These are phyloP conservation scores for Malthinus flaveolus DNA, from an alignment of 2,888 invertebrate genomes.

Conservation along the genomic window DNA sequence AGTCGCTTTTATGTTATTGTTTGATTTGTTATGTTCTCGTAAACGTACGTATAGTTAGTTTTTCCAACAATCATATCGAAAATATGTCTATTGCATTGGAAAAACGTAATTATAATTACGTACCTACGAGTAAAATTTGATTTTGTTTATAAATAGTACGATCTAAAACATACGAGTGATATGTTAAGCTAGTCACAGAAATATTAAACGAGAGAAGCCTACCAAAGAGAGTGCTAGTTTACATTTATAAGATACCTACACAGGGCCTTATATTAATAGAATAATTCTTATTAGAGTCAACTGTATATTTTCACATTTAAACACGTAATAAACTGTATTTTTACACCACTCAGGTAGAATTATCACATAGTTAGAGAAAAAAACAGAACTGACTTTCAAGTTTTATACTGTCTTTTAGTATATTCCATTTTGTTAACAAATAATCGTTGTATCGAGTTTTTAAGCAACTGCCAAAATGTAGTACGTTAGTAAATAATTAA, in stretches of 20 bases:
- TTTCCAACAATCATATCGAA: not conserved
- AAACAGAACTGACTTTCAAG: conserved; percentile 32
- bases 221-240: conserved; percentile 38
- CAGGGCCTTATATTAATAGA: conserved; percentile 30
- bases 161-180: conserved; percentile 36
- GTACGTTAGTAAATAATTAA: conserved; percentile 1
- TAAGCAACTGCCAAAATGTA: conserved; percentile 13
- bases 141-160: conserved; percentile 6
- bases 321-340: conserved; percentile 36
- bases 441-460: conserved; percentile 7
- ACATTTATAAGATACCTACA: conserved; percentile 27
- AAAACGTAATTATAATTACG: not conserved
- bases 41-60: not conserved
- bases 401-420: conserved; percentile 23
- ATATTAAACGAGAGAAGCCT: conserved; percentile 34
- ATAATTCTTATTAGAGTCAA: conserved; percentile 17
- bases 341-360: conserved; percentile 43
- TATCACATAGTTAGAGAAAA: conserved; percentile 28
- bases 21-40: conserved; percentile 4
- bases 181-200: conserved; percentile 42
- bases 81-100: not conserved
- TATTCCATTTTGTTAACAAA: conserved; percentile 27
- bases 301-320: conserved; percentile 31
- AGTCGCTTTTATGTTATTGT: not conserved
- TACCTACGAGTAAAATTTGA: not conserved